These are phyloP conservation scores for Lepetodrilus schrolli DNA, from an alignment of 2,888 invertebrate genomes.

Conservation along the genomic window DNA sequence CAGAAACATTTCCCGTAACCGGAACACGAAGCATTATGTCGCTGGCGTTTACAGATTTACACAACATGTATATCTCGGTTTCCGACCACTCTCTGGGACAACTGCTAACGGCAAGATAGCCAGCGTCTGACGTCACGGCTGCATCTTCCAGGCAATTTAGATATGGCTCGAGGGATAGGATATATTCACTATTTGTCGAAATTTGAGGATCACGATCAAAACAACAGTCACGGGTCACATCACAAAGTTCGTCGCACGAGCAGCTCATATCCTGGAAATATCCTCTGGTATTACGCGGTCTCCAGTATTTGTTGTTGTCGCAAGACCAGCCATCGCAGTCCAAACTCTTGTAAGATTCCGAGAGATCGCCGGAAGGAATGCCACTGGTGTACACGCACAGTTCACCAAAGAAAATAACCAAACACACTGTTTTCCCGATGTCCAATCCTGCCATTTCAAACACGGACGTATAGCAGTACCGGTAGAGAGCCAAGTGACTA, in stretches of 20 bases:
- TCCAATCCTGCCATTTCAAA: too few relatives aligned
- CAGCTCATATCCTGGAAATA: constrained; percentile 34
- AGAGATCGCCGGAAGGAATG: too few relatives aligned
- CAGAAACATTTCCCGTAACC: constrained; percentile 43
- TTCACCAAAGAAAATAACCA: too few relatives aligned
- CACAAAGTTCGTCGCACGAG: constrained; percentile 54
- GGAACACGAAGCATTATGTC: constrained; percentile 42
- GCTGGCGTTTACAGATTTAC: not conserved
- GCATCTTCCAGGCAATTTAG: not conserved
- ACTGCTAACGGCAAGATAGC: not conserved
- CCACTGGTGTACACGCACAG: too few relatives aligned
- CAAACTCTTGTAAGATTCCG: too few relatives aligned
- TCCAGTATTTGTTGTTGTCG: not conserved
- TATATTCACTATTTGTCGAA: not conserved
- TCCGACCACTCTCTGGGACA: not conserved
- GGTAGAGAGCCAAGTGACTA: too few relatives aligned
- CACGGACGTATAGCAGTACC: too few relatives aligned
- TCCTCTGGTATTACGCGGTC: not conserved
- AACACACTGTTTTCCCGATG: too few relatives aligned
- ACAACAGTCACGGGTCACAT: constrained; percentile 55
- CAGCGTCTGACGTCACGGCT: not conserved
- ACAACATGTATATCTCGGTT: not conserved
- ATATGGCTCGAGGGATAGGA: not conserved
- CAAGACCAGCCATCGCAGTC: constrained; percentile 7
- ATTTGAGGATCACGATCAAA: constrained; percentile 44